Conservation (phyloP, 2,888 invertebrate species). For the Cosmorhoe ocellata region DNA sequence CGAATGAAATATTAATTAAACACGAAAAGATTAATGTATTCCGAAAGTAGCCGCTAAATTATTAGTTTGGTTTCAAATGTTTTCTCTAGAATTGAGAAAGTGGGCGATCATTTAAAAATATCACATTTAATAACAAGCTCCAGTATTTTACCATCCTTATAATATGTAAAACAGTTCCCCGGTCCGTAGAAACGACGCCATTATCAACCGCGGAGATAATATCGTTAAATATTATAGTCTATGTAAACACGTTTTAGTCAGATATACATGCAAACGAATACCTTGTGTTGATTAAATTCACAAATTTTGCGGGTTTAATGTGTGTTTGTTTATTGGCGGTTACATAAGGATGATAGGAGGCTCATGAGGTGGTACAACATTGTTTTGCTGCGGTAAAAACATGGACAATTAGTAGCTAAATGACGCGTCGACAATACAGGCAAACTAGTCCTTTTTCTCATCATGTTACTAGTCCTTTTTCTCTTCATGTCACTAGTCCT, state of each 20-base stretch:
- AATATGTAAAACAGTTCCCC: slow-evolving; percentile 43
- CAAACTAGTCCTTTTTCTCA: neutral
- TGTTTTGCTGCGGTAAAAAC: slow-evolving; percentile 44
- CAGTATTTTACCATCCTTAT: slow-evolving; percentile 42
- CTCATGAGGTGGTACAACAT: slow-evolving; percentile 57
- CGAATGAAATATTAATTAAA: slow-evolving; percentile 27
- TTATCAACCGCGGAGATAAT: slow-evolving; percentile 50
- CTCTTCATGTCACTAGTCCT: too few species aligned
- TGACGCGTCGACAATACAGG: slow-evolving; percentile 13
- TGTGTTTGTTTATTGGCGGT: slow-evolving; percentile 68
- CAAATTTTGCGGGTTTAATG: slow-evolving; percentile 69
- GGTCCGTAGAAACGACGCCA: slow-evolving; percentile 38
- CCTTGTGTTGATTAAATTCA: slow-evolving; percentile 62
- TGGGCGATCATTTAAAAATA: slow-evolving; percentile 18
- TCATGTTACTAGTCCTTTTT: too few species aligned
- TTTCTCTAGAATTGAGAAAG: neutral
- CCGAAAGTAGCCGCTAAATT: slow-evolving; percentile 8
- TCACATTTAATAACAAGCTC: slow-evolving; percentile 38
- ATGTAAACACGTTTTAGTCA: slow-evolving; percentile 57
- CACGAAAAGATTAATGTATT: slow-evolving; percentile 6
- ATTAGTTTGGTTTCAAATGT: neutral
- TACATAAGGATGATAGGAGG: slow-evolving; percentile 66
- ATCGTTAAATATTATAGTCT: slow-evolving; percentile 61
- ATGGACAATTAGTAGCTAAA: neutral
- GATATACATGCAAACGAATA: slow-evolving; percentile 56